Percentiles rank a stretch among this genome's conserved stretches.
Conservation (phyloP, 2,797 vertebrate species). For the Cuculus canorus region DNA sequence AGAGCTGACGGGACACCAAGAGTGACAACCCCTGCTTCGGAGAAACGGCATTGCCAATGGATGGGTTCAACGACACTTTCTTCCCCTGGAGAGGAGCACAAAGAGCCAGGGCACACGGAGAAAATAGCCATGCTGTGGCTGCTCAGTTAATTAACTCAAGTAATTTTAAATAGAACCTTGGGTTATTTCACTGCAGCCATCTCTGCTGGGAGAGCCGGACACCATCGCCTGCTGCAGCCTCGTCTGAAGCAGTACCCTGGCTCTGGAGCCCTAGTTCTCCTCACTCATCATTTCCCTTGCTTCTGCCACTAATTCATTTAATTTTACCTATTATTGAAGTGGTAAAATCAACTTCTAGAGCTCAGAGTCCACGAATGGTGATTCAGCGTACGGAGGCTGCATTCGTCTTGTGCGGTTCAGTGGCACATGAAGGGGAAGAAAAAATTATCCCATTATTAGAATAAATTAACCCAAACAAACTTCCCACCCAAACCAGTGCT, state of each 20-base stretch:
- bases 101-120: background rate
- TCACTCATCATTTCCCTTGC: background rate
- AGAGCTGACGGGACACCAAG: accelerated
- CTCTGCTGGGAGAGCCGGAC: background rate
- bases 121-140: background rate
- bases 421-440: background rate
- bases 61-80: background rate
- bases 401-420: background rate
- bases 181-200: background rate
- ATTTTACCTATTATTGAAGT: background rate
- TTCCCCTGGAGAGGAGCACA: background rate
- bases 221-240: background rate
- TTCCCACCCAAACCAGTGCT: background rate
- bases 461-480: background rate
- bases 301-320: background rate
- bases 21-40: background rate
- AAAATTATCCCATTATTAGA: background rate
- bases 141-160: slow-evolving; percentile 30
- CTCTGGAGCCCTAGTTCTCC: background rate
- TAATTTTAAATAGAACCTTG: slow-evolving; percentile 19
- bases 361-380: background rate
- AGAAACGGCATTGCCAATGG: background rate
- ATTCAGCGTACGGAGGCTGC: background rate
- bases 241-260: background rate
- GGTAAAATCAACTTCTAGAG: background rate